Percentiles rank a stretch among this genome's conserved stretches.
Conservation (phyloP, 2,888 invertebrate genomes). For the Rhagonycha lutea region DNA sequence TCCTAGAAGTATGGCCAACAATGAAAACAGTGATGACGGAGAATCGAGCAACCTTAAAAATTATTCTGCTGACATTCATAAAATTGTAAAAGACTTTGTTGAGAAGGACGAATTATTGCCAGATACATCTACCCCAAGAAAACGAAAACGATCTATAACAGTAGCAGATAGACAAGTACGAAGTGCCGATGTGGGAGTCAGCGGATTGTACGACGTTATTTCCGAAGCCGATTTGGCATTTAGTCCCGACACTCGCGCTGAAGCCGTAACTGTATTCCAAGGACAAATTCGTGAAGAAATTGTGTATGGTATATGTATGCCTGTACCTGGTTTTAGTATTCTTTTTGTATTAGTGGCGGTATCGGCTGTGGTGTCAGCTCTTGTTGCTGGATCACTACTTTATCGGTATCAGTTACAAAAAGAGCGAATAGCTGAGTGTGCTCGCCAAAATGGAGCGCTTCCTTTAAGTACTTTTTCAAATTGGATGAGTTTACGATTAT, state of each 20-base stretch:
- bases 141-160: constrained; percentile 67
- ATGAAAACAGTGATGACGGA: constrained; percentile 18
- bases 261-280: constrained; percentile 86
- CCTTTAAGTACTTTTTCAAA: constrained; percentile 70
- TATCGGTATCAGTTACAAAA: constrained; percentile 78
- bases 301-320: constrained; percentile 90
- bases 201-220: constrained; percentile 85
- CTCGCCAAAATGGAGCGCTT: constrained; percentile 58
- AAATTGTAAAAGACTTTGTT: constrained; percentile 13
- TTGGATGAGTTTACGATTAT: constrained; percentile 72
- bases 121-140: constrained; percentile 48
- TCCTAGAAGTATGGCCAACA: constrained; percentile 56
- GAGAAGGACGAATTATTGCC: not conserved
- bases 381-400: constrained; percentile 83
- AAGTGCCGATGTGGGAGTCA: constrained; percentile 87
- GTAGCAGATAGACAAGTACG: constrained; percentile 75
- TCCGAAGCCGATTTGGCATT: constrained; percentile 91
- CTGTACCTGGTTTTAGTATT: constrained; percentile 86
- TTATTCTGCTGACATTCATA: constrained; percentile 26
- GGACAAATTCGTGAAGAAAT: constrained; percentile 87
- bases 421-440: constrained; percentile 62
- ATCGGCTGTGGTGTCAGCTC: constrained; percentile 83
- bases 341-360: constrained; percentile 86
- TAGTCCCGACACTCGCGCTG: constrained; percentile 78
- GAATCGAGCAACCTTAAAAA: not conserved